These are phyloP conservation scores for Furcula furcula DNA, from an alignment of 2,888 invertebrate genomes.

Conservation along the genomic window DNA sequence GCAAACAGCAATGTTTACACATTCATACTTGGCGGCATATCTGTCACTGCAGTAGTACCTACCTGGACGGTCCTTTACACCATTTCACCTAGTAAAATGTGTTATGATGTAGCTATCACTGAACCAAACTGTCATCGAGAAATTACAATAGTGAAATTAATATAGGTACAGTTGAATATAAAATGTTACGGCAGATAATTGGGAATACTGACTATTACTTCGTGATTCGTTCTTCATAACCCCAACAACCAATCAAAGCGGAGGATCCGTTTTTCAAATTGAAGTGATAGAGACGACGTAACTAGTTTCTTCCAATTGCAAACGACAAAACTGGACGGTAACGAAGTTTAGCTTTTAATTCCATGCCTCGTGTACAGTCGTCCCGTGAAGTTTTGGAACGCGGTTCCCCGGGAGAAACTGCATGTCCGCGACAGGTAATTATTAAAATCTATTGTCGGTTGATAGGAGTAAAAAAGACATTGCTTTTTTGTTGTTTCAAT, in stretches of 20 bases:
- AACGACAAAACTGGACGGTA: slow-evolving; percentile 71
- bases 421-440: no score
- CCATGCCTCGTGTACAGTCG: slow-evolving; percentile 44
- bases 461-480: no score
- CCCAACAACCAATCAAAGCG: slow-evolving; percentile 71
- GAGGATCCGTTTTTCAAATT: slow-evolving; percentile 75
- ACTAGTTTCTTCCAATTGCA: slow-evolving; percentile 77
- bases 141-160: no score
- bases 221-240: slow-evolving; percentile 49
- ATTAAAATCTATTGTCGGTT: no score
- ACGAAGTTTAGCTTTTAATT: slow-evolving; percentile 78
- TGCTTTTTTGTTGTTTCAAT: no score
- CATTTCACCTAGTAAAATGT: no score
- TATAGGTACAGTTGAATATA: neutral
- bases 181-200: slow-evolving; percentile 23
- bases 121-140: no score
- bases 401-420: neutral
- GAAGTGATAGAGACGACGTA: slow-evolving; percentile 72
- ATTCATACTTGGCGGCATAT: no score
- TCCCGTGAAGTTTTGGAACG: slow-evolving; percentile 17
- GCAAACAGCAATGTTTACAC: no score
- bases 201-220: slow-evolving; percentile 48
- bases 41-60: no score
- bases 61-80: no score
- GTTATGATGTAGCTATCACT: no score